Base-by-base conservation (phyloP, 2,888 invertebrate species). In the Cheilosia vulpina region DNA sequence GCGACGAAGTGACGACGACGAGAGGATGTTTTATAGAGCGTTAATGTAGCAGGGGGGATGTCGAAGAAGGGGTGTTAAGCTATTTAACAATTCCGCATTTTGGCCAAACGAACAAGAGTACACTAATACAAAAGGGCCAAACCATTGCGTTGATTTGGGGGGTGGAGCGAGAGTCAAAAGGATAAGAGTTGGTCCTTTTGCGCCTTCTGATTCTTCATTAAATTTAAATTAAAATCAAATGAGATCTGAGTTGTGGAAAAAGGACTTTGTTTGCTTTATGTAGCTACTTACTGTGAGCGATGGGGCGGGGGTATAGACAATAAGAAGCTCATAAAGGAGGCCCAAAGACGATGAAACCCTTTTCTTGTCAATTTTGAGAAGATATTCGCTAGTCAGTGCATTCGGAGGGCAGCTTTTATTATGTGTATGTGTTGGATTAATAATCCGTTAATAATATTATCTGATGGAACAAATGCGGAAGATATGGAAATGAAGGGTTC, bases 401-500 rank as follows among this genome's bases (percentile, higher is more conserved):
- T 69, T 76, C 69, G 17, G 45, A 13, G 43, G 52, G 63, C 47
- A 45, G 60, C 31, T 13, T 80, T 82, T 71, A 82, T 77, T 77
- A 73, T 83, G 87, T 87, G 87, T 87, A 85, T 87, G 87, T 80
- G 87, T 88, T 77, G 78, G 88, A 88, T 87, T 87, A 88, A 87
- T 88, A 88, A 88, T 88, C 88, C 88, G 88, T 88, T 88, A 88
- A 88, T 88, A 88, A 88, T 88, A 88, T 88, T 88, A 88, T 88
- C 88, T 88, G 87, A 88, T 88, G 83, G 76, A 62, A 76, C 71
- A 78, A 69, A 69, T 53, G 38, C 38, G 63, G 31, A 66, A 72
- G 80, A 65, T 53, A 31, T n/a, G 41, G 15, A 57, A 52, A 57
- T 11, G 24, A 53, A 24, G 63, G 63, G 63, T 69, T 58, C 69